phyloP scores from a whole-genome alignment of 2,888 invertebrate species.

The Agrochola circellaris region DNA sequence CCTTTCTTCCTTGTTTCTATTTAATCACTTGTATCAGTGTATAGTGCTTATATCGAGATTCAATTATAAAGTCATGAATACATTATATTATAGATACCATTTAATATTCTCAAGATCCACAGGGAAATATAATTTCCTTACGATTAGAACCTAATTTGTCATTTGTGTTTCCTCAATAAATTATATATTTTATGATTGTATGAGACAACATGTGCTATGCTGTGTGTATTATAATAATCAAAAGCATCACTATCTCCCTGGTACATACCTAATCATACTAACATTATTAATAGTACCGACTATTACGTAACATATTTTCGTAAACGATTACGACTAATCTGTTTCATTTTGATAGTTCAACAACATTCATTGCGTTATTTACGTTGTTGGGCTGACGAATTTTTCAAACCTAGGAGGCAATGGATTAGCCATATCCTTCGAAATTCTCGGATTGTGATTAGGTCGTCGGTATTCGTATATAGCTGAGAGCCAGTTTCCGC shows the following conservation, averaged over 20 bases:
- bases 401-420: no score
- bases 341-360: no score
- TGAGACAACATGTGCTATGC: slow-evolving; percentile 10
- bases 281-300: no score
- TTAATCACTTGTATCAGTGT: neutral
- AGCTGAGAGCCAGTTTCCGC: slow-evolving; percentile 32
- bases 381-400: no score
- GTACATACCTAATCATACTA: neutral
- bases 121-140: slow-evolving; percentile 55
- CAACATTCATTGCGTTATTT: no score
- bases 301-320: no score
- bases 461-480: neutral
- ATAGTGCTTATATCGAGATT: neutral
- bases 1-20: slow-evolving; percentile 45
- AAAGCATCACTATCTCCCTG: neutral
- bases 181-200: slow-evolving; percentile 32
- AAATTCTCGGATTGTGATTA: no score
- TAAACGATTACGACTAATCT: no score
- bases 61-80: slow-evolving; percentile 40
- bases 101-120: slow-evolving; percentile 60
- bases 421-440: no score
- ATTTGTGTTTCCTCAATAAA: slow-evolving; percentile 53
- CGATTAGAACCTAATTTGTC: slow-evolving; percentile 46
- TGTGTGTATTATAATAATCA: slow-evolving; percentile 8
- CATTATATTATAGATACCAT: slow-evolving; percentile 38